Conservation (phyloP, 2,113 vertebrate genomes). For the Potamarius usumacintae region DNA sequence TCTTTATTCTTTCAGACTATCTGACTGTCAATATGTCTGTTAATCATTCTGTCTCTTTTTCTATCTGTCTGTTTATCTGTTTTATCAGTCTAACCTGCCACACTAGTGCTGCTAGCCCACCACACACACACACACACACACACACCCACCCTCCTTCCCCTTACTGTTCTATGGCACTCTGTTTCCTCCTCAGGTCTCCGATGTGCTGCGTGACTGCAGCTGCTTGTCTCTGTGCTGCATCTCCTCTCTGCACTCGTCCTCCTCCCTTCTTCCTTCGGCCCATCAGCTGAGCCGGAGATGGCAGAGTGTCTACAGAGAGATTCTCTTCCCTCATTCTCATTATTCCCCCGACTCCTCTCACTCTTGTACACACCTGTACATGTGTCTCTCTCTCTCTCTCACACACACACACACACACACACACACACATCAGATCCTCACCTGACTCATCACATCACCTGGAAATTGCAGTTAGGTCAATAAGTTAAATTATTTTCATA, state of each 20-base stretch:
- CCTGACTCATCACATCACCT: background rate
- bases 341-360: background rate
- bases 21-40: background rate
- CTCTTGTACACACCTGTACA: conserved; percentile 22
- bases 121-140: too few species aligned
- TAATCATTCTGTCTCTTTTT: background rate
- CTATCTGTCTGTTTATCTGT: background rate
- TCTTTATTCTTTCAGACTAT: background rate
- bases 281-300: conserved; percentile 52
- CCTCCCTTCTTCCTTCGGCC: conserved; percentile 27
- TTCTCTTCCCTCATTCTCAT: background rate
- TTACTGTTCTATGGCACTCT: conserved; percentile 52
- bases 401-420: background rate
- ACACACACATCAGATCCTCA: background rate
- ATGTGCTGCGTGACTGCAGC: conserved; percentile 52
- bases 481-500: background rate
- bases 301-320: conserved; percentile 30
- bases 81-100: background rate
- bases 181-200: conserved; percentile 53
- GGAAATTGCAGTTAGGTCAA: background rate
- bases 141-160: background rate
- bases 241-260: background rate
- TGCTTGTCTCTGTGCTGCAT: conserved; percentile 7
- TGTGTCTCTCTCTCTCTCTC: background rate
- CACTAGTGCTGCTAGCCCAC: too few species aligned